Base-by-base conservation (phyloP, 2,113 vertebrate genomes). In the Mastomys coucha region DNA sequence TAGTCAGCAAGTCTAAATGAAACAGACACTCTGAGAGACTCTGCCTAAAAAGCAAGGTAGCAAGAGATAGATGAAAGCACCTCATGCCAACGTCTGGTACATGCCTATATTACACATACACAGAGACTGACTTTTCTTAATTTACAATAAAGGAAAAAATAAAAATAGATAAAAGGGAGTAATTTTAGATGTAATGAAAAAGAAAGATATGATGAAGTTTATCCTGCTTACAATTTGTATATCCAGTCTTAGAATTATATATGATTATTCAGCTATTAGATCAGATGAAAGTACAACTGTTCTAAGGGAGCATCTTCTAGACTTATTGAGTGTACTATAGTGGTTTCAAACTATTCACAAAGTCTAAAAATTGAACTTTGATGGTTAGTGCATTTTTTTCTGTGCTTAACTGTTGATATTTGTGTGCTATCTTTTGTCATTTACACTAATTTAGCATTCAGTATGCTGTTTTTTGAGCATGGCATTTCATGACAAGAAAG, bases 361-460 rank as follows among this genome's bases (percentile, higher is more conserved):
- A 78, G 88, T 65, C 94, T 76, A 81, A 91, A 86, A 20, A 73
- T 91, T 76, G 36, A 69, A 92, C 24, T 73, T 86, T 31, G 78
- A 12, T 89, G 2, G 36, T 36, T 95, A 67, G 84, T n/a, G 20
- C 0, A 45, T 14, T 89, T 28, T 63, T 90, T 81, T 91, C 14
- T 95, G 75, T 4, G 12, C 12, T 26, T 91, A 28, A 77, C 2
- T 60, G 22, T 8, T 86, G 16, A 33, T 93, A 56, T 70, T 86
- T 17, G 51, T 45, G 5, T 22, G 1, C 51, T 24, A 33, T 22
- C 14, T 20, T 78, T 5, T 90, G 91, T 58, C 2, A 16, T 63
- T 75, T 88, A 19, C 60, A n/a, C 53, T 36, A n/a, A 1, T 11
- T 53, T 77, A 84, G 45, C 11, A 76, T 4, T 45, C n/a, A 49